phyloP scores from a whole-genome alignment of 2,113 vertebrate genomes.

The Calyptomena viridis region DNA sequence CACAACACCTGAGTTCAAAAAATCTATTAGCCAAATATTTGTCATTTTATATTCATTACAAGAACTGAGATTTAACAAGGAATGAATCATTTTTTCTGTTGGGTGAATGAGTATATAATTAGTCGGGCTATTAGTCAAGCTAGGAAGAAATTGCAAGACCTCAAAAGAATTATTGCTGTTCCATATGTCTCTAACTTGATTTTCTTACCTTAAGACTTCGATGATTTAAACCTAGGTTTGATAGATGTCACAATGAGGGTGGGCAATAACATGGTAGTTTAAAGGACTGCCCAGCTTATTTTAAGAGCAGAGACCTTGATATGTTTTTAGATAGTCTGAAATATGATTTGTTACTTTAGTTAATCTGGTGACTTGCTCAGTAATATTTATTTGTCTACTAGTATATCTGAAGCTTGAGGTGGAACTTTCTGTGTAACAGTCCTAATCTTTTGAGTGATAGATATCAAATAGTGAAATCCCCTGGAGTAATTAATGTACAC shows the following conservation, averaged over 20 bases:
- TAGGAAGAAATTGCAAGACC: neutral
- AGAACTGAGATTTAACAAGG: neutral
- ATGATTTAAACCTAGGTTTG: neutral
- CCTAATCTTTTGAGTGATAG: neutral
- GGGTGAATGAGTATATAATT: neutral
- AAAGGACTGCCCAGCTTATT: neutral
- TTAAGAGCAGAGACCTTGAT: neutral
- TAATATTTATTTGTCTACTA: neutral
- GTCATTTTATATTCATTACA: neutral
- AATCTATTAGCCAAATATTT: neutral
- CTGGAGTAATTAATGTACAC: neutral
- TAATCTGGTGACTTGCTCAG: neutral
- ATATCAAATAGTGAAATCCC: neutral
- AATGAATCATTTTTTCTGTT: neutral
- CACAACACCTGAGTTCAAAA: neutral
- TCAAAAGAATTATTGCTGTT: neutral
- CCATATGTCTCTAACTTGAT: neutral
- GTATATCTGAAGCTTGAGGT: neutral
- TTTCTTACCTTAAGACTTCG: neutral
- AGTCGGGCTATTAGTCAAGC: neutral
- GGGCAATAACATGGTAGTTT: neutral
- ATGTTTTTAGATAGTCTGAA: neutral
- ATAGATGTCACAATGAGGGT: neutral
- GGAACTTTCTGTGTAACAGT: neutral
- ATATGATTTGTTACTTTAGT: neutral